Conservation (phyloP, 2,888 invertebrate species). For the Nephrotoma flavescens region DNA sequence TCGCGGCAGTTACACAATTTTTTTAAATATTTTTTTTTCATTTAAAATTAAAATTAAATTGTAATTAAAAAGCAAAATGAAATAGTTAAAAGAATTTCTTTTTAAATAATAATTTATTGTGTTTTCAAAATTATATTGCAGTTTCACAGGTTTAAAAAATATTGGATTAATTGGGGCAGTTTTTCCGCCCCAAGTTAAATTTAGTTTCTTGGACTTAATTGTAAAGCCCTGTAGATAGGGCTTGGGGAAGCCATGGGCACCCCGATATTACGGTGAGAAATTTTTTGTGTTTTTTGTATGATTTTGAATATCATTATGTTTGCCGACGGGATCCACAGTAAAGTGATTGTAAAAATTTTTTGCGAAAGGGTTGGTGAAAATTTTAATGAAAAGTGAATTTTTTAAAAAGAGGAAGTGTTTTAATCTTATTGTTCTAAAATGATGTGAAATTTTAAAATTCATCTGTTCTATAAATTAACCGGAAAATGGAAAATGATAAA, state of each 20-base stretch:
- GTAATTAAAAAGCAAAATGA: neutral
- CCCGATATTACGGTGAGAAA: slow-evolving; percentile 2
- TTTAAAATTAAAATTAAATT: neutral
- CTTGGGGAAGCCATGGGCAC: slow-evolving; percentile 4
- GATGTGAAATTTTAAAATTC: neutral
- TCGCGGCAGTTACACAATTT: neutral
- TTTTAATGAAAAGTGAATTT: neutral
- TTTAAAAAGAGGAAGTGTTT: neutral
- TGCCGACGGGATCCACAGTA: neutral
- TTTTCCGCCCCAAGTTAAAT: neutral
- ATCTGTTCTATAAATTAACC: neutral
- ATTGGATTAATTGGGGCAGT: neutral
- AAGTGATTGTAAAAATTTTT: neutral
- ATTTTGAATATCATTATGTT: neutral
- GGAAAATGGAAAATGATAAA: neutral
- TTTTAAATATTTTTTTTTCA: neutral
- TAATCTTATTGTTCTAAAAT: neutral
- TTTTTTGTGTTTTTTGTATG: neutral
- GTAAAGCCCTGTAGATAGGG: neutral
- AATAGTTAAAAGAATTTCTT: neutral
- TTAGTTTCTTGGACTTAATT: neutral
- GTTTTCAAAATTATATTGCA: neutral
- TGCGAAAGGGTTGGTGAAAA: neutral
- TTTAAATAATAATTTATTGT: neutral
- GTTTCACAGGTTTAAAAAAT: neutral